Conservation (phyloP, 2,888 invertebrate genomes). For the Portevinia maculata region DNA sequence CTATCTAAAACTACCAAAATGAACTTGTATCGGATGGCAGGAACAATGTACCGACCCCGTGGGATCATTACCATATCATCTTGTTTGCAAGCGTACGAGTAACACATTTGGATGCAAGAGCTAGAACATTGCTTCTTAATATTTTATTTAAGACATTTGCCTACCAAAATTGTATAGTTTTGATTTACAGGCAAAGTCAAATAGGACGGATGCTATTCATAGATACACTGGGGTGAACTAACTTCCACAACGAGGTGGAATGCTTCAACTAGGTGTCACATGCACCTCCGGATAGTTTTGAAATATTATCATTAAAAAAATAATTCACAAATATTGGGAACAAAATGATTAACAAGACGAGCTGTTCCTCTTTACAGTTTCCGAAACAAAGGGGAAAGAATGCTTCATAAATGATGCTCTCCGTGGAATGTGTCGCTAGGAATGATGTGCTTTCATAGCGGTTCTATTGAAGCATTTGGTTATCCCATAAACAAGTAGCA, state of each 20-base stretch:
- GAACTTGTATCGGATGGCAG: constrained; percentile 44
- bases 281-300: constrained; percentile 51
- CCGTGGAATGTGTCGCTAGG: constrained; percentile 26
- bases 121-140: constrained; percentile 7
- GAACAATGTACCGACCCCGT: constrained; percentile 49
- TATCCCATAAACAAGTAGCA: constrained; percentile 52
- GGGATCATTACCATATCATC: constrained; percentile 68
- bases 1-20: constrained; percentile 35
- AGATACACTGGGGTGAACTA: constrained; percentile 14
- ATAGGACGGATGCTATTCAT: constrained; percentile 39
- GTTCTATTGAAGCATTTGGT: constrained; percentile 42
- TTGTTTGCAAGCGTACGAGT: constrained; percentile 39
- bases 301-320: constrained; percentile 48
- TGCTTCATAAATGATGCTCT: constrained; percentile 4
- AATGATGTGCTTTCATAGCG: constrained; percentile 34
- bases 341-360: constrained; percentile 44
- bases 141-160: constrained; percentile 37
- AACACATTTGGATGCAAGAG: background rate
- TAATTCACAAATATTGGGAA: constrained; percentile 16
- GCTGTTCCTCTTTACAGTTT: constrained; percentile 44
- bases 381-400: background rate
- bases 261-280: constrained; percentile 62
- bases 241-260: constrained; percentile 16
- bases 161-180: constrained; percentile 54
- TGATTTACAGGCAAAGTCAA: constrained; percentile 26